These are phyloP conservation scores for Rhabdornis inornatus DNA, from an alignment of 2,113 vertebrate genomes.

Conservation along the genomic window DNA sequence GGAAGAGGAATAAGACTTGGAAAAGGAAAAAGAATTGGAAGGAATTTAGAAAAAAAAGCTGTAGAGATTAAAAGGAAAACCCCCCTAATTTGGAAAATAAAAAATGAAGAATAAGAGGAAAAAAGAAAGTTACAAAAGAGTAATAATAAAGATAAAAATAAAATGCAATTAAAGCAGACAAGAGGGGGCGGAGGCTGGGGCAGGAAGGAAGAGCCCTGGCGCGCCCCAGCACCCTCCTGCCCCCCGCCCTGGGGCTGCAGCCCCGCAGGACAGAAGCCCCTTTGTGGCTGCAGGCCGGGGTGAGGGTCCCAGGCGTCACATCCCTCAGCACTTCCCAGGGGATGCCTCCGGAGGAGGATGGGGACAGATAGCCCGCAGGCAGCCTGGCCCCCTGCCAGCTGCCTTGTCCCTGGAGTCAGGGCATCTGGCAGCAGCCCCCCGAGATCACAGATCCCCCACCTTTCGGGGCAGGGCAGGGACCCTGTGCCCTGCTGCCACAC, in stretches of 20 bases:
- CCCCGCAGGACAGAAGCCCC: not conserved
- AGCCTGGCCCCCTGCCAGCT: not conserved
- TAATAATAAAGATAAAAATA: not conserved
- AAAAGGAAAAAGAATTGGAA: not conserved
- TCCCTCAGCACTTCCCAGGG: not conserved
- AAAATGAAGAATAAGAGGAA: not conserved
- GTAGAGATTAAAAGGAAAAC: not conserved
- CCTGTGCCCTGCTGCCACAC: not conserved
- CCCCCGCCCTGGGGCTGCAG: not conserved
- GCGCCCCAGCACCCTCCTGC: not conserved
- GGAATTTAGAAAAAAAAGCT: not conserved
- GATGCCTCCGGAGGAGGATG: fast-evolving
- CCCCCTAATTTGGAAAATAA: not conserved
- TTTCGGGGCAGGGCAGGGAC: not conserved
- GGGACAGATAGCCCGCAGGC: not conserved
- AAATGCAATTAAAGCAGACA: not conserved
- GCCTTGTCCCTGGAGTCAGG: not conserved
- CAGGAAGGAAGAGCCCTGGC: not conserved
- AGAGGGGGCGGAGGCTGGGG: not conserved
- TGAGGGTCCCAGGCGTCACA: not conserved
- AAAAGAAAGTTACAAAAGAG: not conserved
- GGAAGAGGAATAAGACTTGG: not conserved
- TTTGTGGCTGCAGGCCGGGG: not conserved
- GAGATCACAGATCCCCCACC: fast-evolving
- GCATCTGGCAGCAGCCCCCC: not conserved